Evolutionary conservation across 2,888 invertebrate genomes (phyloP).

Genomic region (Chouioia cunea): DNA sequence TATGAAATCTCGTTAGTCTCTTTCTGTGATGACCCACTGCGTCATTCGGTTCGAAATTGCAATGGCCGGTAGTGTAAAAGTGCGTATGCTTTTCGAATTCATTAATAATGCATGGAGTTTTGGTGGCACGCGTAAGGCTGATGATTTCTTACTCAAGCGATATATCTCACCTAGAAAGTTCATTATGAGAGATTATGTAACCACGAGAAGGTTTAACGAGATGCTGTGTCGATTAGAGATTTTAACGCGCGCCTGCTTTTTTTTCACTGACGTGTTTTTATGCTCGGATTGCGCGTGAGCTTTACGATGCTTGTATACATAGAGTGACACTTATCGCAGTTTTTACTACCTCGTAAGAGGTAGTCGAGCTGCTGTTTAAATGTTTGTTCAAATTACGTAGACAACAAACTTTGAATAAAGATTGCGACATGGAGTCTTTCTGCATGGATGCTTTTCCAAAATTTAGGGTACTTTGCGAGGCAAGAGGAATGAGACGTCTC

Average conservation of each 20-base stretch:
- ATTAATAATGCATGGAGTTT: slow-evolving; percentile 44
- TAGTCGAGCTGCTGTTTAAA: not conserved
- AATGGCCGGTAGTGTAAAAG: slow-evolving; percentile 12
- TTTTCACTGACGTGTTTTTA: slow-evolving; percentile 11
- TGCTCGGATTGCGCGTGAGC: not conserved
- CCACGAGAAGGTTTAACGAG: slow-evolving; percentile 2
- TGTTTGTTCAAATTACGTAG: too few species aligned
- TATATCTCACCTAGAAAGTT: slow-evolving; percentile 46
- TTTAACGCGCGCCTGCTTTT: slow-evolving; percentile 14
- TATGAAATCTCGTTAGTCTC: slow-evolving; percentile 44
- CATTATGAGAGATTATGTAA: slow-evolving; percentile 41
- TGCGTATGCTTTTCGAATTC: slow-evolving; percentile 27
- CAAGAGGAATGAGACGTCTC: slow-evolving; percentile 51
- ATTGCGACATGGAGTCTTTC: too few species aligned
- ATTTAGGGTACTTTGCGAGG: slow-evolving; percentile 27
- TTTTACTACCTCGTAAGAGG: not conserved
- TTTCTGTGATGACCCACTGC: slow-evolving; percentile 14
- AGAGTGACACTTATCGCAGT: slow-evolving; percentile 16
- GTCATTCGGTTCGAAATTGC: slow-evolving; percentile 15
- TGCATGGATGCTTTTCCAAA: too few species aligned
- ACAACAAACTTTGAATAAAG: too few species aligned
- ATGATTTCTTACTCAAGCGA: slow-evolving; percentile 44
- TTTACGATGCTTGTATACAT: slow-evolving; percentile 11
- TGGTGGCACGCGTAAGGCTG: slow-evolving; percentile 13
- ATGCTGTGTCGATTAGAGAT: slow-evolving; percentile 31